Evolutionary conservation across 2,797 vertebrate genomes (phyloP), one percentile per base, ranked within the genome.

Genomic region (Mastacembelus armatus): DNA sequence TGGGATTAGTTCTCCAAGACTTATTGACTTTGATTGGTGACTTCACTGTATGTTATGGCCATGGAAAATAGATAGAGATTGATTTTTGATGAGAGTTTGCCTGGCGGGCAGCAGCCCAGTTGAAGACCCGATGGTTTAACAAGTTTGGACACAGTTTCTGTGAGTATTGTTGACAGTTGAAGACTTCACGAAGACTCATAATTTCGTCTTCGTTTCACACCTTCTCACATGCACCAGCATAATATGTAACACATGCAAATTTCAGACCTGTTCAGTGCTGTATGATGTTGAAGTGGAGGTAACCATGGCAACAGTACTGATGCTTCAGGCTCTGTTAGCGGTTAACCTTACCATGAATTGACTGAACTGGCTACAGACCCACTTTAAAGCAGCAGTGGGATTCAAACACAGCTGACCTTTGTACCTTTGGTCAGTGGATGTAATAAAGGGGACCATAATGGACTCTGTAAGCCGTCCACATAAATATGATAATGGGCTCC

Each of bases 281-380:
- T 10, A 2, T 7, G 10, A 51, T 68, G 35, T 45, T 66, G 24
- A 57, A 77, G 38, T 44, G 33, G 26, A 44, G 64, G 74, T 78
- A 70, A 65, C 80, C 71, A 75, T 78, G 52, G 77, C 40, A 74
- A 71, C 83, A 68, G 57, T 1, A 54, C 32, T 49, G 67, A 80
- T 55, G 74, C 71, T 70, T 45, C 44, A 47, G 48, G 39, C 57
- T 51, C 15, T 15, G 19, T 55, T 26, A 57, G 62, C 44, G 36
- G 44, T 47, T 57, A 21, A 14, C 32, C 51, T 21, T 66, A 32
- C 24, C 26, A 7, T 57, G 35, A 44, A 51, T 5, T 18, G 22
- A 42, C 43, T 39, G 49, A 47, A 38, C 27, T 4, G 30, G 52
- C 35, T 10, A 10, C 62, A 43, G 33, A 52, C n/a, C 10, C 7